Evolutionary conservation across 2,797 vertebrate species (phyloP), one percentile per base, ranked within the genome.

Genomic region (Coregonus ussuriensis): DNA sequence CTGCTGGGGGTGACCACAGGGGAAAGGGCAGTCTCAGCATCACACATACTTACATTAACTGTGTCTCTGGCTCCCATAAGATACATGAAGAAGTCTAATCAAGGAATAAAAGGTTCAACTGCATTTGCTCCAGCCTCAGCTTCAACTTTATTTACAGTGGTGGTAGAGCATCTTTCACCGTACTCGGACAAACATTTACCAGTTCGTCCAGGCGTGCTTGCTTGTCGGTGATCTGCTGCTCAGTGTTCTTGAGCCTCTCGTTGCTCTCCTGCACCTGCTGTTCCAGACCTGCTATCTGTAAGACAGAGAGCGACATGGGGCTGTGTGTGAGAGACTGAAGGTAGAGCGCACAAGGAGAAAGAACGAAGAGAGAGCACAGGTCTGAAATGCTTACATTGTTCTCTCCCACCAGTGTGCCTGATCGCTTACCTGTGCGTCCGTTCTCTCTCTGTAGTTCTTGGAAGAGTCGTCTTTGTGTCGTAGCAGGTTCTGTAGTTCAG

Each of bases 211-310:
- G 80, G 77, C 92, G 91, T 11, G 92, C 84, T 81, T 95, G 93
- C 79, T 92, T 94, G 62, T 95, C 92, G 69, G 84, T 81, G n/a
- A 93, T 16, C 35, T 94, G 83, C 56, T 90, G 91, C 81, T 93
- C 85, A 47, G 92, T 89, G 66, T 82, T 91, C 80, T 84, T 91
- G 63, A 96, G 80, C 21, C 76, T 88, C 74, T 95, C 93, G 1
- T 77, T 84, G 0, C 88, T 87, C 3, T 89, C 84, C 0, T 77
- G 77, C 15, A 97, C 79, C 13, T 90, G 94, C 85, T 91, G 91
- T 78, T 98, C 94, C 71, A 98, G 88, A 37, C 93, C 89, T 25
- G 89, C 88, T 35, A 96, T 95, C 98, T 99, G 81, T 47, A 47
- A 31, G 37, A 59, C 66, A 69, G 25, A 53, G 18, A n/a, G 21